Base-by-base conservation (phyloP, 1,140 invertebrate species). In the Nephotettix cincticeps region DNA sequence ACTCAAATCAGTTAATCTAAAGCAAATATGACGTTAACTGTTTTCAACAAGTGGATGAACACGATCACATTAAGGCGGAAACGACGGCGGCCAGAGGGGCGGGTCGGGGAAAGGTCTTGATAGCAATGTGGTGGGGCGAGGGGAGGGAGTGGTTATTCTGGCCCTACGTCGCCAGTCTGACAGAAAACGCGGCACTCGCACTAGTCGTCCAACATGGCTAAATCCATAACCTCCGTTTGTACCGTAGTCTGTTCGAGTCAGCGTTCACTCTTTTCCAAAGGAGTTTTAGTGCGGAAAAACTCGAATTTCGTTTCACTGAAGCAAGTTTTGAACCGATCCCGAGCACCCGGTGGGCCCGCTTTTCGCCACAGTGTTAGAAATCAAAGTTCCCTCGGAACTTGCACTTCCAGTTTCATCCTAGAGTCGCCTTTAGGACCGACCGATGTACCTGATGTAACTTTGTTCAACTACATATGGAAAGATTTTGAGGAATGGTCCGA, bases 381-480 rank as follows among this genome's bases (percentile, higher is more conserved):
- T 23, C 1, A 61, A 4, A 21, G 14, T n/a, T 36, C 32, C 4
- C 32, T 36, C 4, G 32, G 32, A 36, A 61, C 21, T 9, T 43
- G 64, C 30, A 23, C 64, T 1, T 13, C 32, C 19, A 45, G 19
- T 43, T 43, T 13, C 21, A 58, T 77, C 27, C 23, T 74, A 30
- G 73, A 75, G 67, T 85, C 84, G 1, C 82, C 83, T 14, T 84
- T 80, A 73, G 83, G 83, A 74, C 79, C 83, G 75, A 81, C 84
- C 27, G 75, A 79, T 72, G 78, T 83, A 32, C 82, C 83, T 0
- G 83, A 83, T 21, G 77, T 83, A 74, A 81, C 83, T 58, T 75
- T 87, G 21, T 82, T 83, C 25, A 81, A 87, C 29, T 81, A 80
- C 77, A 77, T 86, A 30, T 87, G 84, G 78, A 79, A 80, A 69